Evolutionary conservation across 2,797 vertebrate species (phyloP), one percentile per base, ranked within the genome.

Genomic region (Spheniscus humboldti): DNA sequence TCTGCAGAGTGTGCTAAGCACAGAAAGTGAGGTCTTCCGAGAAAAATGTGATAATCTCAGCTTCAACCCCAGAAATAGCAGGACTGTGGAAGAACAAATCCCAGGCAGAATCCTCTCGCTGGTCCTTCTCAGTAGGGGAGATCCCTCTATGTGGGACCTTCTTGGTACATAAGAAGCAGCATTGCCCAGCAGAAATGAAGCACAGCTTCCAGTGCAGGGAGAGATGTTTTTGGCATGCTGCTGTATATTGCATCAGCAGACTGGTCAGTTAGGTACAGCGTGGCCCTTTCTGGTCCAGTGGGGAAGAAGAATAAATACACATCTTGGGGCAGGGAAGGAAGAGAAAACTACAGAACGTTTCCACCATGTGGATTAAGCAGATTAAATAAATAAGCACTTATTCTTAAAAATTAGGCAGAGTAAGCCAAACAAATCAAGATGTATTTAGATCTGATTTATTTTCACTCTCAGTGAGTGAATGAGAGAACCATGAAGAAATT

Each of bases 271-370:
- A 52, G 75, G 94, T 91, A 86, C 91, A 94, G 48, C 16, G 2
- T 71, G 79, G 66, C 45, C 79, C 82, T 95, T 94, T 95, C 94
- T 96, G 95, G 62, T 94, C 74, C 89, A 60, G 59, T 33, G 48
- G 52, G 83, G 79, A 80, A 85, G 60, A 82, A 92, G 55, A 88
- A 71, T 92, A 71, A 80, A 73, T 47, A 35, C 37, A 66, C 47
- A 78, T 83, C 73, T 50, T 86, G 60, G 47, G 47, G 56, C 43
- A 85, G 19, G 33, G 60, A 82, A 79, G 43, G 57, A 77, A 50
- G 39, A 41, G 52, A 72, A 81, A 87, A 52, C 35, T 69, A 1
- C 71, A 47, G 57, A 69, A 76, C 4, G 0, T 55, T 69, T 92
- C 39, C 22, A 79, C 56, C 0, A 0, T 28, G 55, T 77, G 33